A percentile compares a stretch with the other conserved stretches of the same genome.
phyloP scores from a whole-genome alignment of 2,797 vertebrate genomes.

The Natrix natrix region DNA sequence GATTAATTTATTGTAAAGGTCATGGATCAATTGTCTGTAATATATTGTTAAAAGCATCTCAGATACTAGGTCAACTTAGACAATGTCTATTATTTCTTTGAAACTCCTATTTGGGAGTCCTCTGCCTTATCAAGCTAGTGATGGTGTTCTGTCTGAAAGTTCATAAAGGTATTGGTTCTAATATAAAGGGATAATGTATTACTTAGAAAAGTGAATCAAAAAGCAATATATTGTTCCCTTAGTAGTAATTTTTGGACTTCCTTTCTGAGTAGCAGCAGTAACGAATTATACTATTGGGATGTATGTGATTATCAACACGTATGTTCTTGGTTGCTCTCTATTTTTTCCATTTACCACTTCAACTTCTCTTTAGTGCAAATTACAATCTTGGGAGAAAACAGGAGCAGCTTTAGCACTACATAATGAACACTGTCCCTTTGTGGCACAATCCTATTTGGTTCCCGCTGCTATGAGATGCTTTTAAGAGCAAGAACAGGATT shows the following conservation, averaged over 20 bases:
- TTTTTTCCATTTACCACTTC: background rate
- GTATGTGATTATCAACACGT: background rate
- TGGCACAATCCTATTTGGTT: background rate
- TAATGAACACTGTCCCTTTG: background rate
- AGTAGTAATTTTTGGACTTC: background rate
- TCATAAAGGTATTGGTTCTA: background rate
- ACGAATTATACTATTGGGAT: background rate
- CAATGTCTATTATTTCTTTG: background rate
- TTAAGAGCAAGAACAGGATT: background rate
- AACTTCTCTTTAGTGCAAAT: background rate
- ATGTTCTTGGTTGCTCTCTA: background rate
- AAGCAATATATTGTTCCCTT: background rate
- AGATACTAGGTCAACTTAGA: background rate
- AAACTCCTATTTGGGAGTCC: background rate
- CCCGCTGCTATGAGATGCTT: background rate
- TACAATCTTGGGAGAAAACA: background rate
- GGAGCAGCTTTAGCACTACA: background rate
- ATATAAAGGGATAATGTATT: background rate
- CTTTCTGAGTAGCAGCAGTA: background rate
- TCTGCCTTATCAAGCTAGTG: background rate
- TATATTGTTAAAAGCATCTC: background rate
- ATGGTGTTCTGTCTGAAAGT: background rate
- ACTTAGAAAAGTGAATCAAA: background rate
- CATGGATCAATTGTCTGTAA: background rate
- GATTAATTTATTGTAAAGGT: background rate